Evolutionary conservation across 2,113 vertebrate species (phyloP).

Genomic region (Anoura caudifer): DNA sequence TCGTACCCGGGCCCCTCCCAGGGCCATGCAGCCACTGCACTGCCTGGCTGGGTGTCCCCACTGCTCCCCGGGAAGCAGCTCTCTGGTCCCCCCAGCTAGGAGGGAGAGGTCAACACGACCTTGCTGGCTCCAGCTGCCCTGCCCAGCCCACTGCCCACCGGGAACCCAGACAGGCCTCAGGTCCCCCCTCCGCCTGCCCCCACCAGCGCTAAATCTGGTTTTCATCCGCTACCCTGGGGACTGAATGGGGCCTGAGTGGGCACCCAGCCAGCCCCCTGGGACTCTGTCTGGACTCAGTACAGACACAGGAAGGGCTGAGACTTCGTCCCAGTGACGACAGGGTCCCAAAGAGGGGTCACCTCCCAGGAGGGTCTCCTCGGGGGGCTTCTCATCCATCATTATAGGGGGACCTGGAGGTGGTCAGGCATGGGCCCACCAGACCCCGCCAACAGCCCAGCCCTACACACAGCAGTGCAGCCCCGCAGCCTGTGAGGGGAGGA

Average conservation of each 20-base stretch:
- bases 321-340: accelerated
- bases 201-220: background rate
- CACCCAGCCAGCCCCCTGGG: background rate
- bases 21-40: too few species aligned
- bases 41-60: background rate
- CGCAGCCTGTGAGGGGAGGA: background rate
- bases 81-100: background rate
- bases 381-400: accelerated
- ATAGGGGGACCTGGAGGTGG: accelerated
- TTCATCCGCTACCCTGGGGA: background rate
- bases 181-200: background rate
- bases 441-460: accelerated
- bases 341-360: background rate
- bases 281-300: background rate
- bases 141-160: background rate
- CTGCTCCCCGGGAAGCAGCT: background rate
- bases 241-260: background rate
- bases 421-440: background rate
- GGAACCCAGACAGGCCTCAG: background rate
- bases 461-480: accelerated
- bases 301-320: background rate
- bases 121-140: background rate
- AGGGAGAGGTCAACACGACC: background rate
- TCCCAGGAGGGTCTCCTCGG: background rate
- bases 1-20: too few species aligned